Evolutionary conservation across 2,888 invertebrate genomes (phyloP).

Genomic region (Mesorhabditis sp.): DNA sequence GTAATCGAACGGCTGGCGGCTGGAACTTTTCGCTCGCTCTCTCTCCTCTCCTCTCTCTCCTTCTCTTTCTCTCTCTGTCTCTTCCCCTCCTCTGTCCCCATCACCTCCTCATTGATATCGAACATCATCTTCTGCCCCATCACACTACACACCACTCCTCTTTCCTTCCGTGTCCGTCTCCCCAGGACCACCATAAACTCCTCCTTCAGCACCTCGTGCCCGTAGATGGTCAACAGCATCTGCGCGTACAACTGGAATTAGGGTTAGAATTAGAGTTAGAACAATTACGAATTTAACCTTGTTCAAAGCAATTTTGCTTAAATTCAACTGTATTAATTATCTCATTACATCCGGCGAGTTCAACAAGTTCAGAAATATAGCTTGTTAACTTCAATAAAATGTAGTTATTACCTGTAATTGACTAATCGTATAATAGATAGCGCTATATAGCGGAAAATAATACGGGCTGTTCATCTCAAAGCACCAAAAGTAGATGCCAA

Average conservation of each 20-base stretch:
- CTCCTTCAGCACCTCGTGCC: neutral
- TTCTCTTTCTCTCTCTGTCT: too few species aligned
- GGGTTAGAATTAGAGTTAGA: neutral
- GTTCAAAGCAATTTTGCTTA: too few species aligned
- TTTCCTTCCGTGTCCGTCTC: neutral
- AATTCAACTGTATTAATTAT: too few species aligned
- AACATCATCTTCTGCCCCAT: neutral
- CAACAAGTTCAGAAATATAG: too few species aligned
- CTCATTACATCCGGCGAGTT: too few species aligned
- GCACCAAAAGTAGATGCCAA: neutral
- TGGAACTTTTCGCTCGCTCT: too few species aligned
- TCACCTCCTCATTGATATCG: neutral
- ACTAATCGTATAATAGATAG: neutral
- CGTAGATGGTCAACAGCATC: constrained; percentile 3
- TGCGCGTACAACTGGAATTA: constrained; percentile 1
- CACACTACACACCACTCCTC: neutral
- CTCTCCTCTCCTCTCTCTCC: too few species aligned
- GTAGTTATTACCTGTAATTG: neutral
- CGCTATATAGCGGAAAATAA: neutral
- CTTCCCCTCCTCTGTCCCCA: too few species aligned
- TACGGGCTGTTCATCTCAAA: neutral
- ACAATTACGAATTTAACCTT: neutral
- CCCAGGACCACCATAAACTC: neutral
- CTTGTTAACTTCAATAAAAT: too few species aligned
- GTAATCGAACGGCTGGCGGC: too few species aligned